Conservation (phyloP, 2,797 vertebrate species). For the Rhynchonycteris naso region DNA sequence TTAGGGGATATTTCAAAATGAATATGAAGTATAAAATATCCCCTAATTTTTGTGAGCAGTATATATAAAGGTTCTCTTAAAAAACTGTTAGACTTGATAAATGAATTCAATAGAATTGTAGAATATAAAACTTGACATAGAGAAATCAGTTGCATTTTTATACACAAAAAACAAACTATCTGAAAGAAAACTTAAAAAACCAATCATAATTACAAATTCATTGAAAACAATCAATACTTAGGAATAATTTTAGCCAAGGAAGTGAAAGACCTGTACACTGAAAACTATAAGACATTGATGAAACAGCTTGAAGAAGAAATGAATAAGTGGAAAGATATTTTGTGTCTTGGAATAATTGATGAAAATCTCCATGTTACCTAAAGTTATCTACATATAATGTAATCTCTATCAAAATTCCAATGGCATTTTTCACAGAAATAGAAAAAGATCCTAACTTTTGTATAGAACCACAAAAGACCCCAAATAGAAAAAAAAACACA, state of each 20-base stretch:
- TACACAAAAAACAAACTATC: too few species aligned
- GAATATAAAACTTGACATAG: neutral
- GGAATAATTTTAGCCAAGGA: neutral
- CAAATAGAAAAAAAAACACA: too few species aligned
- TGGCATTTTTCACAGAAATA: too few species aligned
- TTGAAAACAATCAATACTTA: neutral
- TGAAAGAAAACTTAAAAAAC: too few species aligned
- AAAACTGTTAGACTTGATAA: neutral
- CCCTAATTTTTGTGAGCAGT: too few species aligned
- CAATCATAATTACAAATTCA: too few species aligned
- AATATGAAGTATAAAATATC: too few species aligned
- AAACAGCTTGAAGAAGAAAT: neutral
- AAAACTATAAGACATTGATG: neutral
- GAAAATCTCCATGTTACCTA: neutral
- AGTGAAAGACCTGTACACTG: neutral
- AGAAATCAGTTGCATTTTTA: too few species aligned
- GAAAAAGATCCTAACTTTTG: too few species aligned
- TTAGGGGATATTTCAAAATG: too few species aligned
- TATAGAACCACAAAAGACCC: too few species aligned
- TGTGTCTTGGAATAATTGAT: neutral
- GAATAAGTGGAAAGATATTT: neutral
- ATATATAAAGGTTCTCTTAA: neutral
- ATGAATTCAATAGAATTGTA: neutral
- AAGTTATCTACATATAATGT: neutral
- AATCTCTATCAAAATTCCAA: neutral